Base-by-base conservation (phyloP, 2,113 vertebrate species). In the Eonycteris spelaea region DNA sequence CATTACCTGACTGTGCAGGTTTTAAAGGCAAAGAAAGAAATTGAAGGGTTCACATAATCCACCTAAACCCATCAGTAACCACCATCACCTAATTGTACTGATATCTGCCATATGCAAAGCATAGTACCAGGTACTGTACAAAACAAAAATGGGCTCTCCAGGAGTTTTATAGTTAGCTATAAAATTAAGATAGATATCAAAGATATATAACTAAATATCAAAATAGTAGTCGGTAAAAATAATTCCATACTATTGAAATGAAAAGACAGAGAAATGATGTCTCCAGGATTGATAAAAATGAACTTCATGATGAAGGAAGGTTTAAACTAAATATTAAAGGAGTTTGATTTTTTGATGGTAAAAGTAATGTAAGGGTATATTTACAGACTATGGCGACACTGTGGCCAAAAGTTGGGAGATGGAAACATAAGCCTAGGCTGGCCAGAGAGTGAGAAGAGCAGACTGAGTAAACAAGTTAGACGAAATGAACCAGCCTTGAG, bases 21-120 rank as follows among this genome's bases (percentile, higher is more conserved):
- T 98, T 96, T 88, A 57, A 38, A 93, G 61, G 78, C 93, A 93
- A 85, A 97, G 38, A 94, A 85, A 97, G 38, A 80, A 93, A 93
- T 6, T 67, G n/a, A 91, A 94, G 53, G 13, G 48, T 87, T 95
- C 93, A 75, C 45, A 68, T 79, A 97, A 95, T 80, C 86, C 70
- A 94, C 75, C 65, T 93, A 93, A 96, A 68, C 51, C 92, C 91
- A 94, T 78, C 7, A 5, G 78, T 90, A 96, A 86, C 79, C 80
- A 92, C 90, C 61, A 55, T 88, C 78, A 91, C 86, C 88, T 93
- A 88, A 80, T 45, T 24, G 22, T 74, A 83, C 74, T 92, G 68
- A 68, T 89, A 84, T 30, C 79, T 75, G 38, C 71, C 85, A 90
- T 40, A 38, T 38, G 55, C 59, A 85, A 86, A 85, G 38, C 70